Evolutionary conservation across 2,888 invertebrate species (phyloP).

Genomic region (Cephalotes varians): DNA sequence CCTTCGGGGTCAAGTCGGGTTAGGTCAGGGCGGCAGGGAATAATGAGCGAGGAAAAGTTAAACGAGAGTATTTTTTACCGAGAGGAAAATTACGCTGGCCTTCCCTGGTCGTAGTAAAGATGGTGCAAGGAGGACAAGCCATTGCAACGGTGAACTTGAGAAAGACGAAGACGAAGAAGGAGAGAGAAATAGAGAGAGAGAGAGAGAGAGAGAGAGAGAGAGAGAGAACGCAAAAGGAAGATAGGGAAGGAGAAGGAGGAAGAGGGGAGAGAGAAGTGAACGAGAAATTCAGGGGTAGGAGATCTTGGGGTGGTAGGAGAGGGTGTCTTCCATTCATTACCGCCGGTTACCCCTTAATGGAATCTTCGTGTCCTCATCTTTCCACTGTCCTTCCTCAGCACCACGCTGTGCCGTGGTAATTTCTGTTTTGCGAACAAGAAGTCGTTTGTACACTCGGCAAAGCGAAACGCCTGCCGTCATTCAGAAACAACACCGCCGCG

Average conservation of each 20-base stretch:
- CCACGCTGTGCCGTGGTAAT: slow-evolving; percentile 78
- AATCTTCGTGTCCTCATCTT: slow-evolving; percentile 84
- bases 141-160: slow-evolving; percentile 60
- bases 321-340: slow-evolving; percentile 84
- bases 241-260: slow-evolving; percentile 33
- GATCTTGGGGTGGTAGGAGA: slow-evolving; percentile 69
- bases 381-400: slow-evolving; percentile 74
- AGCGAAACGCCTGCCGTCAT: slow-evolving; percentile 62
- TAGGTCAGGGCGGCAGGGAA: slow-evolving; percentile 84
- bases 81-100: slow-evolving; percentile 81
- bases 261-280: slow-evolving; percentile 60
- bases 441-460: slow-evolving; percentile 75
- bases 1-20: slow-evolving; percentile 84
- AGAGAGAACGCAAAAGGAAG: slow-evolving; percentile 54
- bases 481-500: slow-evolving; percentile 65
- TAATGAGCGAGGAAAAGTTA: slow-evolving; percentile 84
- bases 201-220: slow-evolving; percentile 33
- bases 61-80: slow-evolving; percentile 84
- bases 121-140: slow-evolving; percentile 68
- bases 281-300: slow-evolving; percentile 72
- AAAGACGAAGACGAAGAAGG: slow-evolving; percentile 49
- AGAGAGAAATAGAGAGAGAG: slow-evolving; percentile 56
- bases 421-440: slow-evolving; percentile 80
- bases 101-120: slow-evolving; percentile 70
- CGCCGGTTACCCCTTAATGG: slow-evolving; percentile 84